Conservation (phyloP, 2,113 vertebrate genomes). For the Coptodon bakossiorum region DNA sequence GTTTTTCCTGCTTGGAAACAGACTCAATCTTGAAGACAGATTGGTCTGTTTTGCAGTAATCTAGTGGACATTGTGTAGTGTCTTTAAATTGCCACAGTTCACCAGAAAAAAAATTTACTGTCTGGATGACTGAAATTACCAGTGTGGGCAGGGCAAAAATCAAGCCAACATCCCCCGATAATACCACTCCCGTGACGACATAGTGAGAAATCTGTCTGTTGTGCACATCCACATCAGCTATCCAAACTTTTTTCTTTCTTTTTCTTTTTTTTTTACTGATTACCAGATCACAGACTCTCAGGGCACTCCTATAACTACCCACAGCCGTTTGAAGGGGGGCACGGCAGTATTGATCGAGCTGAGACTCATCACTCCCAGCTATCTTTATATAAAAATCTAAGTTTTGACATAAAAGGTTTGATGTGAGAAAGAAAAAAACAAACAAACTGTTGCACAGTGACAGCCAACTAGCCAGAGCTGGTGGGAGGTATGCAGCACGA, state of each 20-base stretch:
- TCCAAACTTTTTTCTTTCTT: background rate
- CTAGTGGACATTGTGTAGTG: background rate
- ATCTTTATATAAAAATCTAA: background rate
- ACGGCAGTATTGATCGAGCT: background rate
- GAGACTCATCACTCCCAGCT: background rate
- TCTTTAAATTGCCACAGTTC: background rate
- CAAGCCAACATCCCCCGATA: background rate
- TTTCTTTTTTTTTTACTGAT: background rate
- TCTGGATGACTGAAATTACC: background rate
- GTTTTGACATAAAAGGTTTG: slow-evolving; percentile 2
- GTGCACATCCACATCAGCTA: background rate
- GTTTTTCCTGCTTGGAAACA: background rate
- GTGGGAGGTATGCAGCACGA: background rate
- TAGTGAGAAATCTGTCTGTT: background rate
- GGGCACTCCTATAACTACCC: background rate
- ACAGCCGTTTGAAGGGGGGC: background rate
- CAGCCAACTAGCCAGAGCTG: background rate
- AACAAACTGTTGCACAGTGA: background rate
- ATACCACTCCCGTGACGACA: background rate
- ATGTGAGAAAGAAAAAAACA: background rate
- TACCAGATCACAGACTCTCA: background rate
- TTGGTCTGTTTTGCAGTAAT: background rate
- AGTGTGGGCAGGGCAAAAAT: background rate
- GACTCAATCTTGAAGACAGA: background rate
- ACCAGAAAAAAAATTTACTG: background rate